Evolutionary conservation across 1,140 invertebrate genomes (phyloP), one percentile per base, ranked within the genome.

Genomic region (Lithobius niger): DNA sequence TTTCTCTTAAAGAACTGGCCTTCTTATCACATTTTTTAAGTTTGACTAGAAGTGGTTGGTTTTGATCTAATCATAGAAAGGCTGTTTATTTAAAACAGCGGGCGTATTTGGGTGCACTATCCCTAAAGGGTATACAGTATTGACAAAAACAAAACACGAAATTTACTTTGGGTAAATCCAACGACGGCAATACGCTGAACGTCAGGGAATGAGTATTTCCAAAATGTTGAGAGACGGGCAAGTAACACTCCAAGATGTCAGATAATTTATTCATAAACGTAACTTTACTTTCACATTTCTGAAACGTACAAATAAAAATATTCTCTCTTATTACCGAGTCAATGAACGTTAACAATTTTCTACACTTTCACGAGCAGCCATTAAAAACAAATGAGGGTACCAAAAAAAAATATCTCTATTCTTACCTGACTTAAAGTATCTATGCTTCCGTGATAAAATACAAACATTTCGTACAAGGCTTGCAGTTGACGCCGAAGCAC

Each of bases 161-260:
- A n/a, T n/a, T n/a, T n/a, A n/a, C n/a, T 52, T 52, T 27, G 3
- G 50, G 50, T 19, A 52, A 18, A 31, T 52, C 19, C 24, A 52
- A 52, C 3, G 25, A 3, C 19, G 50, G 50, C 3, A 52, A 18
- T 18, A 52, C 22, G 24, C 36, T 22, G 22, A 52, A 52, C 2
- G 50, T 52, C 13, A 52, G 28, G 6, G 50, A 27, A 27, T n/a
- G 26, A 21, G 19, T 52, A 6, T 52, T 36, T 31, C 50, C 50
- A 28, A 21, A 18, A 36, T 52, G 27, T 21, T 52, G 50, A 18
- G 50, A 28, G 10, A 36, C 18, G 36, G 25, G n/a, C n/a, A 52
- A 36, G 3, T n/a, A 52, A 3, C 3, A 13, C 16, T 26, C 36
- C 50, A 26, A 52, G 10, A 52, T 31, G 4, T 28, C 13, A 3